Percentiles rank a stretch among this genome's conserved stretches.
Evolutionary conservation across 2,797 vertebrate species (phyloP).

Genomic region (Sphenopsis melanotis): DNA sequence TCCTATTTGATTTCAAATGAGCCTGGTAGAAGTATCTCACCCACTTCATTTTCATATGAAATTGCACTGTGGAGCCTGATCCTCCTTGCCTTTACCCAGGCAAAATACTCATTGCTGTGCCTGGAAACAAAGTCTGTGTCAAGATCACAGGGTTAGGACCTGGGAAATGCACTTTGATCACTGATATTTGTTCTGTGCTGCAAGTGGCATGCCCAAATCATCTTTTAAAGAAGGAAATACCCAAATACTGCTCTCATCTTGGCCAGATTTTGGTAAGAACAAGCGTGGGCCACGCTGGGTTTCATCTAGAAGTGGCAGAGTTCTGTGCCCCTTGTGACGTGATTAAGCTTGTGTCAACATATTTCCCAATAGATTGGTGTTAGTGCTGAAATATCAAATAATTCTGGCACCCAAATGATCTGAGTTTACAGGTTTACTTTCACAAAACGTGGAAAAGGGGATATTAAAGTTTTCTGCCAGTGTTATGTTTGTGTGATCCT

Average conservation of each 20-base stretch:
- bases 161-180: background rate
- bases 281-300: background rate
- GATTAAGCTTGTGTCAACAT: background rate
- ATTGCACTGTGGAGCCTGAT: background rate
- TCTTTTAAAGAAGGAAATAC: background rate
- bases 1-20: slow-evolving; percentile 64
- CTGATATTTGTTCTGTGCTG: slow-evolving; percentile 8
- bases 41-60: slow-evolving; percentile 61
- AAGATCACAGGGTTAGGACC: background rate
- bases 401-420: background rate
- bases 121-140: background rate
- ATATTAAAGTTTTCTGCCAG: background rate
- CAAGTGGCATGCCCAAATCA: background rate
- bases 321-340: background rate
- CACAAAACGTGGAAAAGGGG: background rate
- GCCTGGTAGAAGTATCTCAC: slow-evolving; percentile 17
- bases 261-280: slow-evolving; percentile 38
- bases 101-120: background rate
- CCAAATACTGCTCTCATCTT: background rate
- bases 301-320: background rate
- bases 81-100: background rate
- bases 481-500: background rate
- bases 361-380: background rate
- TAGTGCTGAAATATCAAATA: background rate
- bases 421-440: background rate